Conservation (phyloP, 2,797 vertebrate genomes). For the Gila robusta region DNA sequence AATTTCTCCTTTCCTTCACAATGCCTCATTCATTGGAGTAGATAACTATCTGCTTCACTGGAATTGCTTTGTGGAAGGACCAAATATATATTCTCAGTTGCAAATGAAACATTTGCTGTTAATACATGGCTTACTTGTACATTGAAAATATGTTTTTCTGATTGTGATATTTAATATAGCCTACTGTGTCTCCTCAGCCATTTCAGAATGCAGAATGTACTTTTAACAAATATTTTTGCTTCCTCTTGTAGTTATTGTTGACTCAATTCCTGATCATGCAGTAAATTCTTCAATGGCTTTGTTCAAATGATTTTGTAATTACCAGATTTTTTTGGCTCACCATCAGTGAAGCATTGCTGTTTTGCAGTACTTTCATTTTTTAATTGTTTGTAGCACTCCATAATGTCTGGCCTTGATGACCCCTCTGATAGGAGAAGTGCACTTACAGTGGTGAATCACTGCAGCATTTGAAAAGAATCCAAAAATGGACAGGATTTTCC, state of each 20-base stretch:
- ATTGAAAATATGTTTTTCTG: background rate
- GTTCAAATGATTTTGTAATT: conserved; percentile 16
- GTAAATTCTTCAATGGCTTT: conserved; percentile 14
- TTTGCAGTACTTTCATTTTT: conserved; percentile 4
- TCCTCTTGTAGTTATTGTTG: background rate
- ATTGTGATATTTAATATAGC: background rate
- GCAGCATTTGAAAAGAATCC: background rate
- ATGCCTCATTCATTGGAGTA: conserved; percentile 69
- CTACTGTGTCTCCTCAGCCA: background rate
- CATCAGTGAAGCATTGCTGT: conserved; percentile 12
- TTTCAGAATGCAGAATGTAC: background rate
- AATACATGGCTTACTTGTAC: background rate
- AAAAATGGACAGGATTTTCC: background rate
- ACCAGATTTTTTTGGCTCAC: conserved; percentile 12
- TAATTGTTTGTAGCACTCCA: background rate
- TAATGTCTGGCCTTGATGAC: background rate
- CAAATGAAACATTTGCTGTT: background rate
- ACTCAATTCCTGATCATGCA: background rate
- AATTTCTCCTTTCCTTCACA: conserved; percentile 68
- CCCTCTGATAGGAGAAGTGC: conserved; percentile 24
- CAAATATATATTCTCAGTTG: background rate
- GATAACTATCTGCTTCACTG: conserved; percentile 60
- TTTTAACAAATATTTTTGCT: background rate
- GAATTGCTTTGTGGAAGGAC: conserved; percentile 60
- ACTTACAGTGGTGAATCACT: background rate